Percentiles rank a stretch among this genome's conserved stretches.
Evolutionary conservation across 2,797 vertebrate genomes (phyloP).

Genomic region (Eurystomus glaucurus): DNA sequence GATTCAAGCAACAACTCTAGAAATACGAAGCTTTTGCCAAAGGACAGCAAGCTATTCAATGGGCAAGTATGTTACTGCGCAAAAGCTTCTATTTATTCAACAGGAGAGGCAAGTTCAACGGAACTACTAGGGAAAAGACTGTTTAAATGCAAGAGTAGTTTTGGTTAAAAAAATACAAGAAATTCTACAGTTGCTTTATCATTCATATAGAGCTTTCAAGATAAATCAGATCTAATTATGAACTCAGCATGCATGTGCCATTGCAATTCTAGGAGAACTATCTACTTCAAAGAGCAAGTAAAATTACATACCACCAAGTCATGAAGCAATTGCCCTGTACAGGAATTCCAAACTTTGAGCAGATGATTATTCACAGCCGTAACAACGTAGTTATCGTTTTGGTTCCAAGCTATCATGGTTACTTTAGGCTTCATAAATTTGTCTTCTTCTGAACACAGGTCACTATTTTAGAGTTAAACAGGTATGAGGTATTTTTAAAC

Average conservation of each 20-base stretch:
- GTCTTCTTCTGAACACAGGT: constrained; percentile 87
- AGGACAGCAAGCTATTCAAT: background rate
- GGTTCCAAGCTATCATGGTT: constrained; percentile 98
- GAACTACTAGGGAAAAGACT: background rate
- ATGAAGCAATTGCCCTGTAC: constrained; percentile 94
- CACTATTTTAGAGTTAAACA: constrained; percentile 56
- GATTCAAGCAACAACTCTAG: background rate
- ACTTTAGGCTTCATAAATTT: constrained; percentile 97
- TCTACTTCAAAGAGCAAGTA: background rate
- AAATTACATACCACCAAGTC: constrained; percentile 89
- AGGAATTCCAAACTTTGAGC: constrained; percentile 98
- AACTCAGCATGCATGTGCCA: background rate
- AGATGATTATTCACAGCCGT: constrained; percentile 97
- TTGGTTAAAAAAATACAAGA: background rate
- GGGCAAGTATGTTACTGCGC: background rate
- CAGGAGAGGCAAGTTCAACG: background rate
- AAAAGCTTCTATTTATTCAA: background rate
- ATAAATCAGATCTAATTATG: background rate
- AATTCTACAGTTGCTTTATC: background rate
- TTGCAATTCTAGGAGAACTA: background rate
- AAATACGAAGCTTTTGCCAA: background rate
- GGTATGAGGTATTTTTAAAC: background rate
- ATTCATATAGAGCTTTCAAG: background rate
- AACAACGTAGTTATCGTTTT: constrained; percentile 93
- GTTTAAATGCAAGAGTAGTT: background rate